Evolutionary conservation across 2,113 vertebrate species (phyloP).

Genomic region (Gracilinanus agilis): DNA sequence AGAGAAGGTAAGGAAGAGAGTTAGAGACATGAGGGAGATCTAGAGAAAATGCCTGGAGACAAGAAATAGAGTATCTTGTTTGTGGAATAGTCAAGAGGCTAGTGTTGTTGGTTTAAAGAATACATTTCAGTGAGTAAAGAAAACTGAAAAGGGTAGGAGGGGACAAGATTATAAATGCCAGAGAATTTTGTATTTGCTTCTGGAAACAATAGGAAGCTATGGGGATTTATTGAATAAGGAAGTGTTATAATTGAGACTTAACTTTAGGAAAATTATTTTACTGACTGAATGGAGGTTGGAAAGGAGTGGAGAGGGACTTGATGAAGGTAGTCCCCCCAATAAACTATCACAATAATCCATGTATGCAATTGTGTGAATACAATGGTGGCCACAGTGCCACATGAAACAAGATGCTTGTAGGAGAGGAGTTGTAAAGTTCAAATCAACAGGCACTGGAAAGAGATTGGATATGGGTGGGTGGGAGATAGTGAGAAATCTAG

Average conservation of each 20-base stretch:
- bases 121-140: not conserved
- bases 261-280: not conserved
- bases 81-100: not conserved
- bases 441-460: not conserved
- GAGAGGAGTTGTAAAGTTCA: not conserved
- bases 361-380: too few relatives aligned
- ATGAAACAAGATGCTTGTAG: not conserved
- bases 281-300: too few relatives aligned
- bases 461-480: not conserved
- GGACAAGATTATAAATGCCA: not conserved
- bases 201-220: not conserved
- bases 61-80: not conserved
- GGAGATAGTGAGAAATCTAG: not conserved
- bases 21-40: not conserved
- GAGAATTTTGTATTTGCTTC: not conserved
- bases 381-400: not conserved
- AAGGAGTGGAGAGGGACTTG: not conserved
- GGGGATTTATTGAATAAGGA: not conserved
- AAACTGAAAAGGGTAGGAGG: not conserved
- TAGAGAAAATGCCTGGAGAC: not conserved
- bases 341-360: not conserved
- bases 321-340: not conserved
- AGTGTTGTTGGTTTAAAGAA: not conserved
- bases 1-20: not conserved
- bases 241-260: not conserved